These are phyloP conservation scores for Lordiphosa collinella DNA, from an alignment of 1,140 invertebrate genomes.

Conservation along the genomic window DNA sequence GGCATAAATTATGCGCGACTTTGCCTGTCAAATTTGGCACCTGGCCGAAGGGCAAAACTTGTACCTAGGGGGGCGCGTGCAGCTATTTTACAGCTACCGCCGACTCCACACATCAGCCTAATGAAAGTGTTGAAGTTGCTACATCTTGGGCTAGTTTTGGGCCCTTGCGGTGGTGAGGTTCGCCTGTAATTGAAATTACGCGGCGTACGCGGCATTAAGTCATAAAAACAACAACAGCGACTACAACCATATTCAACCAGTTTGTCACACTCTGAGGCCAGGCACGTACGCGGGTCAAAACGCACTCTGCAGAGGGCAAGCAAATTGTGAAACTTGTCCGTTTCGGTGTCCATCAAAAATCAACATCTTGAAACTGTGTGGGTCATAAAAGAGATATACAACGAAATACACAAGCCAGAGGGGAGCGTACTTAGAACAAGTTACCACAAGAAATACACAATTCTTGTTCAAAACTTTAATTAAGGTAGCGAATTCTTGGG, in stretches of 20 bases:
- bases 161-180: conserved; percentile 6
- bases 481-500: conserved; percentile 53
- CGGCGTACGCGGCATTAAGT: conserved; percentile 73
- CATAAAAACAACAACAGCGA: conserved; percentile 61
- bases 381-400: conserved; percentile 53
- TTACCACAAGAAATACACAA: conserved; percentile 40
- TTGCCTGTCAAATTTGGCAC: conserved; percentile 53
- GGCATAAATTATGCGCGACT: conserved; percentile 59
- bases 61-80: conserved; percentile 39
- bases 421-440: conserved; percentile 64
- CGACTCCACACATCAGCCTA: conserved; percentile 25
- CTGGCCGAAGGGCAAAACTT: conserved; percentile 45
- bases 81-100: conserved; percentile 31
- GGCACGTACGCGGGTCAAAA: conserved; percentile 75
- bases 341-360: conserved; percentile 21
- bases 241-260: conserved; percentile 44
- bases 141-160: conserved; percentile 15
- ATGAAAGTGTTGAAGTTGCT: conserved; percentile 50
- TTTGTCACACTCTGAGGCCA: conserved; percentile 79
- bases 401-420: background rate
- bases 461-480: conserved; percentile 66
- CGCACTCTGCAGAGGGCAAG: conserved; percentile 47
- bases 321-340: conserved; percentile 62
- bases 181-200: conserved; percentile 71
- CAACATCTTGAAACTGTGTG: conserved; percentile 21